A percentile compares a stretch with the other conserved stretches of the same genome.
Conservation (phyloP, 2,113 vertebrate species). For the Hemiscyllium ocellatum region DNA sequence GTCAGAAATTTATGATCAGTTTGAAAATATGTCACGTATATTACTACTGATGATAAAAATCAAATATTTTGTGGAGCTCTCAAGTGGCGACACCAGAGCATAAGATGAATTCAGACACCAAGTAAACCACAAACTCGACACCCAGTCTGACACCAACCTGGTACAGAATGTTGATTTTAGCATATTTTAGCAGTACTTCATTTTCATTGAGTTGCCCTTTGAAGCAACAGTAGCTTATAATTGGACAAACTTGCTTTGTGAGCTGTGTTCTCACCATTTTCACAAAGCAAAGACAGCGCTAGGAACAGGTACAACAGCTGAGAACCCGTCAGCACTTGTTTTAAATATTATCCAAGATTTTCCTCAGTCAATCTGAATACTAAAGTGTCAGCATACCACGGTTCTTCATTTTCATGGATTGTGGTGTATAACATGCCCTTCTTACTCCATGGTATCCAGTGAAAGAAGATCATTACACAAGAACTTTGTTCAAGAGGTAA, state of each 20-base stretch:
- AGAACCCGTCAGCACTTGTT: neutral
- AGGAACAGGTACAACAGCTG: slow-evolving; percentile 18
- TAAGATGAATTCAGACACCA: neutral
- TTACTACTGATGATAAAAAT: neutral
- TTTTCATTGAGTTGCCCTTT: neutral
- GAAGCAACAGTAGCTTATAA: neutral
- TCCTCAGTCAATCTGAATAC: neutral
- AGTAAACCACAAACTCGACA: neutral
- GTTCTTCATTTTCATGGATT: too few relatives aligned
- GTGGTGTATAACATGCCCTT: neutral
- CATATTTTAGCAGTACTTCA: neutral
- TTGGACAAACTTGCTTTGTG: neutral
- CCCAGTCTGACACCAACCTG: neutral
- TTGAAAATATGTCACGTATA: neutral
- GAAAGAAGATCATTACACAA: neutral
- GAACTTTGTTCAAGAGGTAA: neutral
- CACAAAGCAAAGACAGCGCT: neutral
- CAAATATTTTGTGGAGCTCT: neutral
- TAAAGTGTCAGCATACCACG: neutral
- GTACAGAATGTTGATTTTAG: neutral
- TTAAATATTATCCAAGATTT: neutral
- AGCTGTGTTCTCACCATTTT: neutral
- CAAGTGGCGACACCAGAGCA: neutral
- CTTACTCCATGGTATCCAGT: neutral
- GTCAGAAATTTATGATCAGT: neutral